These are phyloP conservation scores for Forbesichthys agassizii DNA, from an alignment of 2,113 vertebrate genomes.

Conservation along the genomic window DNA sequence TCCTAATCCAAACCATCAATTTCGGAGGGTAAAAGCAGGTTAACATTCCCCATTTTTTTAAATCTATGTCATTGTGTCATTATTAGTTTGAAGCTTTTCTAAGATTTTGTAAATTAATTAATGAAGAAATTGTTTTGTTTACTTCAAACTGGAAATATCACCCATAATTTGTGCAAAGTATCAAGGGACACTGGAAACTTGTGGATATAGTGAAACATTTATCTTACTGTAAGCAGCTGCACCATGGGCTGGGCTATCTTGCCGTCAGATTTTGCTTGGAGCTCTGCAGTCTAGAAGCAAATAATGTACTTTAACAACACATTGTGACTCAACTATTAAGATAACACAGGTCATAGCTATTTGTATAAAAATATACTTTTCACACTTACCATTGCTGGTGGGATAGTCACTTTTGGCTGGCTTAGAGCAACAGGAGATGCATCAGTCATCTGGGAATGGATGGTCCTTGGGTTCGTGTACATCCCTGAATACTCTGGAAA, in stretches of 20 bases:
- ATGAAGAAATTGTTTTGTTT: no score
- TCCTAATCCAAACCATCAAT: no score
- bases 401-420: conserved; percentile 84
- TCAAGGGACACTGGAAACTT: no score
- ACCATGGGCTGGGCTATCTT: conserved; percentile 93
- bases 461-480: conserved; percentile 85
- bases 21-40: no score
- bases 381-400: conserved; percentile 83
- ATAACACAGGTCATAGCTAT: not conserved
- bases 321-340: not conserved
- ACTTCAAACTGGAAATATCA: no score
- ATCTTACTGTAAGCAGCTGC: conserved; percentile 89
- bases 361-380: not conserved
- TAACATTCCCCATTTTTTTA: no score
- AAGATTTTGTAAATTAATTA: no score
- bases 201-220: not conserved
- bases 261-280: conserved; percentile 78
- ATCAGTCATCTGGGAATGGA: conserved; percentile 82
- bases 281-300: conserved; percentile 78
- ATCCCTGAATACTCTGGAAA: conserved; percentile 87
- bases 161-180: no score
- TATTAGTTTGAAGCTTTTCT: no score
- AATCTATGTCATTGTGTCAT: no score
- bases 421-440: conserved; percentile 76
- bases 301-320: conserved; percentile 3